These are phyloP conservation scores for Cephalophus harveyi DNA, from an alignment of 2,113 vertebrate species.

Conservation along the genomic window DNA sequence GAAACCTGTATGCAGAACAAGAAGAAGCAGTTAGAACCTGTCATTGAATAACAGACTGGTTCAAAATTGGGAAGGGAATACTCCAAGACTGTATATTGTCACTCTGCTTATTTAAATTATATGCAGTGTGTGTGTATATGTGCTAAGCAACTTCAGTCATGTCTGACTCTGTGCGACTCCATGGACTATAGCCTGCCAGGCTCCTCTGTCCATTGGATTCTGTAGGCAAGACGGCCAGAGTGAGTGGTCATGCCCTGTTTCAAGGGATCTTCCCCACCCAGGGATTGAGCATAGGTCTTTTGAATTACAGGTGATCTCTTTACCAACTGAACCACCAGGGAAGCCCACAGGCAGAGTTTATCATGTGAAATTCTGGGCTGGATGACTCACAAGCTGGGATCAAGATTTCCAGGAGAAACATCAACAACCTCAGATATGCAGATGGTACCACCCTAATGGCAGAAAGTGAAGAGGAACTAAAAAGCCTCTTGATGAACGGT, in stretches of 20 bases:
- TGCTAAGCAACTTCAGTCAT: not conserved
- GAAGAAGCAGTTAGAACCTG: not conserved
- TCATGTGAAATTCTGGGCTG: not conserved
- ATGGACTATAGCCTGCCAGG: not conserved
- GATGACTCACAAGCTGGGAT: not conserved
- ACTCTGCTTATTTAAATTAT: not conserved
- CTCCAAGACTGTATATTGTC: not conserved
- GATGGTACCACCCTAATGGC: not conserved
- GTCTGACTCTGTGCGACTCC: not conserved
- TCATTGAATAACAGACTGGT: not conserved
- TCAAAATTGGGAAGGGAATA: not conserved
- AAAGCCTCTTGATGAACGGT: accelerated
- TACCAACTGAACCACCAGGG: not conserved
- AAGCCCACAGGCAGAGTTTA: not conserved
- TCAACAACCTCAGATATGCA: not conserved
- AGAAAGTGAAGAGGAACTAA: not conserved
- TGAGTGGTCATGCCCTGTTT: not conserved
- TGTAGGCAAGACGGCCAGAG: not conserved
- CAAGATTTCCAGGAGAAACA: not conserved
- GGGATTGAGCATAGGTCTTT: not conserved
- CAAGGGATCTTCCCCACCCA: not conserved
- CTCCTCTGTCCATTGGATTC: not conserved
- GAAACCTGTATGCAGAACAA: not conserved
- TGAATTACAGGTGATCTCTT: not conserved
- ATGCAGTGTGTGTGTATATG: not conserved